A percentile compares a stretch with the other conserved stretches of the same genome.
phyloP scores from a whole-genome alignment of 2,113 vertebrate species.

The Rhinopithecus roxellana region DNA sequence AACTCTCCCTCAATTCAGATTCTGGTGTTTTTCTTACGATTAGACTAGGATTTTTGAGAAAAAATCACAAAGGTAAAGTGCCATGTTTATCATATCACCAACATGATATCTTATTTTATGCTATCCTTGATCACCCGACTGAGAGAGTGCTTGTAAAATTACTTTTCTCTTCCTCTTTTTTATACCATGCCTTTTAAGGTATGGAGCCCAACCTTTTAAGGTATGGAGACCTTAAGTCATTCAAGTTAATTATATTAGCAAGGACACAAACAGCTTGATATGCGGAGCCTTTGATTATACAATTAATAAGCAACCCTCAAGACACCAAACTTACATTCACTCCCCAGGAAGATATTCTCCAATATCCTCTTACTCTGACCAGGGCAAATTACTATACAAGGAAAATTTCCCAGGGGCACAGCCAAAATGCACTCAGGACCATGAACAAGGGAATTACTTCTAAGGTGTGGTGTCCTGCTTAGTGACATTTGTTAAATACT shows the following conservation, averaged over 20 bases:
- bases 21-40: not conserved
- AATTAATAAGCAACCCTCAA: not conserved
- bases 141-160: not conserved
- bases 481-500: not conserved
- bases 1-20: not conserved
- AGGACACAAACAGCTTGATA: not conserved
- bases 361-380: not conserved
- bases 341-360: not conserved
- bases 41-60: not conserved
- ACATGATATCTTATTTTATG: not conserved
- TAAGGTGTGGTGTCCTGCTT: not conserved
- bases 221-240: not conserved
- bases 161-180: not conserved
- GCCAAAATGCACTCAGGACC: not conserved
- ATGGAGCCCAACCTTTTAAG: not conserved
- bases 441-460: not conserved
- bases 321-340: not conserved
- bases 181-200: not conserved
- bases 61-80: not conserved
- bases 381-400: not conserved
- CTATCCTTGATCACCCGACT: not conserved
- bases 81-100: not conserved
- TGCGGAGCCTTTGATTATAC: not conserved
- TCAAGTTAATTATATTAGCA: not conserved
- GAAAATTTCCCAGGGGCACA: not conserved